Evolutionary conservation across 2,797 vertebrate species (phyloP).

Genomic region (Myripristis jacobus): DNA sequence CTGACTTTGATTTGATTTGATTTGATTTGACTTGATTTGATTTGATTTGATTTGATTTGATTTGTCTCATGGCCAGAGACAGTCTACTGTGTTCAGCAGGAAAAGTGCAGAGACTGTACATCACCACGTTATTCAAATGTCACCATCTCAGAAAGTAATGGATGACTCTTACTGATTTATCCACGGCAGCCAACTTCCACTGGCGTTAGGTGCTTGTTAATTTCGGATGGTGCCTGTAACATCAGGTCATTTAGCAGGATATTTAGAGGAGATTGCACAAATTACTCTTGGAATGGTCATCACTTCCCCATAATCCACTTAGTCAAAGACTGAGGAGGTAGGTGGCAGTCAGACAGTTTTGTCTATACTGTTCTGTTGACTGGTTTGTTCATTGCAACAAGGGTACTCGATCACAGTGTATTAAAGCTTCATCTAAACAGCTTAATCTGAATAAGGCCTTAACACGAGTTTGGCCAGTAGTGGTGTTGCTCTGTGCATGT

Average conservation of each 20-base stretch:
- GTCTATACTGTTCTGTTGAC: conserved; percentile 28
- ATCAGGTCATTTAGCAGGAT: conserved; percentile 37
- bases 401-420: conserved; percentile 45
- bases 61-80: conserved; percentile 20
- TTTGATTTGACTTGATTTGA: too few species aligned
- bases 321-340: conserved; percentile 36
- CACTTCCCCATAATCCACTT: conserved; percentile 38
- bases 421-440: conserved; percentile 55
- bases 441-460: conserved; percentile 58
- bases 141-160: not conserved
- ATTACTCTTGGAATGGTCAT: conserved; percentile 45
- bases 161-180: conserved; percentile 40
- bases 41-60: conserved; percentile 34
- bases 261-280: conserved; percentile 40
- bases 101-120: not conserved
- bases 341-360: conserved; percentile 15
- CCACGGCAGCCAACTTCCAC: conserved; percentile 30
- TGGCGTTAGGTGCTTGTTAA: conserved; percentile 21
- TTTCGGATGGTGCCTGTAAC: conserved; percentile 36
- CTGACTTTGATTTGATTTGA: too few species aligned
- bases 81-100: not conserved
- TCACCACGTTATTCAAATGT: conserved; percentile 7
- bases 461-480: conserved; percentile 36
- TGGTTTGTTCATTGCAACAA: conserved; percentile 11
- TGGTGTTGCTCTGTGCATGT: conserved; percentile 30